Conservation (phyloP, 2,113 vertebrate genomes). For the Dendrocopos noguchii region DNA sequence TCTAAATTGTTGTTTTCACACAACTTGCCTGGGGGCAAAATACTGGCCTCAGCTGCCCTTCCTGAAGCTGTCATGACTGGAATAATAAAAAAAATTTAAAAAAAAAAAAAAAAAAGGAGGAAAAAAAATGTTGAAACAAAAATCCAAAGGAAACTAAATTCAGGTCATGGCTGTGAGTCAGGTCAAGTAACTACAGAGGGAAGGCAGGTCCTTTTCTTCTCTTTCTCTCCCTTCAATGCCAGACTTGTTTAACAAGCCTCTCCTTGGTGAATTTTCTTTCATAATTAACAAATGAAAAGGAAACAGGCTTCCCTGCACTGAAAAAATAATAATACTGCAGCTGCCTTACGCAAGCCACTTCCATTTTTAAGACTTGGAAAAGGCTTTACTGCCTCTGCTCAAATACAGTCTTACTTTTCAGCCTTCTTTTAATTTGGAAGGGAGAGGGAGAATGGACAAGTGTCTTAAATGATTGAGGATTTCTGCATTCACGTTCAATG, state of each 20-base stretch:
- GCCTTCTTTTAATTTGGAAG: not conserved
- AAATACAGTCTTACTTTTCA: not conserved
- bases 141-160: constrained; percentile 10
- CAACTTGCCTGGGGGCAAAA: not conserved
- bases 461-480: not conserved
- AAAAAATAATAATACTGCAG: not conserved
- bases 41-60: not conserved
- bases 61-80: not conserved
- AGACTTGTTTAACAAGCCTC: constrained; percentile 9
- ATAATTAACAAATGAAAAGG: constrained; percentile 13
- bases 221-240: not conserved
- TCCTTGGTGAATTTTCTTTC: not conserved
- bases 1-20: fast-evolving
- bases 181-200: not conserved
- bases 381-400: not conserved
- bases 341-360: not conserved
- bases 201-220: not conserved
- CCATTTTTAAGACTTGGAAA: not conserved
- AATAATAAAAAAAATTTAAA: not conserved
- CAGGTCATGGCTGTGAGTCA: not conserved
- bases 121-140: not conserved
- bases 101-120: not conserved
- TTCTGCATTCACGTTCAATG: not conserved
- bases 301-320: not conserved
- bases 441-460: fast-evolving